phyloP scores from a whole-genome alignment of 2,113 vertebrate genomes.

The Pheucticus melanocephalus region DNA sequence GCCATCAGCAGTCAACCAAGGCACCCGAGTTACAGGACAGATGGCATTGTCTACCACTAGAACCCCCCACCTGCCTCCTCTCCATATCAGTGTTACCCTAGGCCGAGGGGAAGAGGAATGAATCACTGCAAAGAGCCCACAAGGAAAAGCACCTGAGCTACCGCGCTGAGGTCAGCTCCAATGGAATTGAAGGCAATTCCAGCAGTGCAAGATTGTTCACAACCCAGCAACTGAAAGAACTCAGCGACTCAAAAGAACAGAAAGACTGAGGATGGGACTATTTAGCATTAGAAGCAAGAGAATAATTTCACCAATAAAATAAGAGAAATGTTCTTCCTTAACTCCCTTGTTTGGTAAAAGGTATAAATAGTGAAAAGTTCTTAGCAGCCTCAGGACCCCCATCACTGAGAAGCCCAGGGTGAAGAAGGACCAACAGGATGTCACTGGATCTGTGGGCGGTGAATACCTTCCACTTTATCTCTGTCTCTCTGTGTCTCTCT shows the following conservation, averaged over 20 bases:
- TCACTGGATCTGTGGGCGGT: accelerated
- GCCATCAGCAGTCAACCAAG: background rate
- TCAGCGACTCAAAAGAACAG: accelerated
- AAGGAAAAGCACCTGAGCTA: background rate
- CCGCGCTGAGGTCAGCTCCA: background rate
- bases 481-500: background rate
- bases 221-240: background rate
- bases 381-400: accelerated
- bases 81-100: background rate
- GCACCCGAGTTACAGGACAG: accelerated
- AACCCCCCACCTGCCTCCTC: background rate
- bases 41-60: background rate
- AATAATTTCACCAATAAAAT: background rate
- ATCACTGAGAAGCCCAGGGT: background rate
- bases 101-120: background rate
- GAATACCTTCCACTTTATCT: background rate
- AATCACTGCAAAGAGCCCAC: background rate
- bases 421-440: background rate
- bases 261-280: background rate
- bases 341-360: background rate
- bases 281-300: background rate
- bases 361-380: background rate
- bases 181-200: background rate
- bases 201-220: accelerated
- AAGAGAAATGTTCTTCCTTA: accelerated